Conservation (phyloP, 2,797 vertebrate species). For the Psittacula echo region DNA sequence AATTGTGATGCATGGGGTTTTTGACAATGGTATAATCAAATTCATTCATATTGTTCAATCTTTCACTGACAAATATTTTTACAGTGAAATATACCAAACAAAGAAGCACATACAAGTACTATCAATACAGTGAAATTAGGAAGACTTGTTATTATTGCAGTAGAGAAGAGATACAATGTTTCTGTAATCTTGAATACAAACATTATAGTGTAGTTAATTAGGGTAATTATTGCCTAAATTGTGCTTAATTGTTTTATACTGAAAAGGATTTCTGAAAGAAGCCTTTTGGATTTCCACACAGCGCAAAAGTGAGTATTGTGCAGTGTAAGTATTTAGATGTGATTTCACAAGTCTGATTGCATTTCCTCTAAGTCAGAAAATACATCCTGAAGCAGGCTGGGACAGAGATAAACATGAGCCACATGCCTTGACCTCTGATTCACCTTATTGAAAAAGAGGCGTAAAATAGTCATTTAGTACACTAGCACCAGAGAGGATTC, state of each 20-base stretch:
- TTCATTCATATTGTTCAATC: conserved; percentile 97
- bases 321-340: conserved; percentile 52
- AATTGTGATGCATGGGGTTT: conserved; percentile 94
- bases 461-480: conserved; percentile 72
- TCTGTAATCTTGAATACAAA: conserved; percentile 79
- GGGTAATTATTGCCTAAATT: conserved; percentile 82
- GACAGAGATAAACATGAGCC: conserved; percentile 67
- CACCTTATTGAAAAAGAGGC: conserved; percentile 80
- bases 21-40: conserved; percentile 97
- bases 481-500: conserved; percentile 42
- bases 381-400: conserved; percentile 50
- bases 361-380: conserved; percentile 70
- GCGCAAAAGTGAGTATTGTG: conserved; percentile 4
- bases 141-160: conserved; percentile 78
- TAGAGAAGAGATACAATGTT: conserved; percentile 72
- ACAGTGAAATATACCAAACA: conserved; percentile 88
- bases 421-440: conserved; percentile 80
- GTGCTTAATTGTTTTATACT: conserved; percentile 82
- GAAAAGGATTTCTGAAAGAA: conserved; percentile 74
- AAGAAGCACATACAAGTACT: conserved; percentile 78
- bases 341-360: conserved; percentile 71
- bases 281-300: conserved; percentile 57
- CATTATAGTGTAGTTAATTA: conserved; percentile 81
- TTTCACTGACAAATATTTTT: conserved; percentile 88
- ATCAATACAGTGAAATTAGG: conserved; percentile 80